phyloP scores from a whole-genome alignment of 1,140 invertebrate species.

The Alviniconcha marisindica region DNA sequence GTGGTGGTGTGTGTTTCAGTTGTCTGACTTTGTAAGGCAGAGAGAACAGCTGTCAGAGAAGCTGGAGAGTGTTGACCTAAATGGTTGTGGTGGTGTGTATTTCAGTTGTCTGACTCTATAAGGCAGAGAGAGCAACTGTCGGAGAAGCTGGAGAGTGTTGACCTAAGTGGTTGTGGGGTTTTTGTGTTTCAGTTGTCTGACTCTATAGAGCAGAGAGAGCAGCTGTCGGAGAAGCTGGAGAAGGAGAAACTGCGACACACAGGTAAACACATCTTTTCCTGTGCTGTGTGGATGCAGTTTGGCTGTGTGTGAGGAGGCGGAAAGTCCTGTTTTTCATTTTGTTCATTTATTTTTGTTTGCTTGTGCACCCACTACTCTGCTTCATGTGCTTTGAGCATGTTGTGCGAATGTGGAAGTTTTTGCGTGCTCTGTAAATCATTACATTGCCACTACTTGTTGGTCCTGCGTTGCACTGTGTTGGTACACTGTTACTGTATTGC shows the following conservation, averaged over 20 bases:
- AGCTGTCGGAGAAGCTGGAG: slow-evolving; percentile 59
- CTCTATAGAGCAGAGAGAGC: slow-evolving; percentile 53
- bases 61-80: too few species aligned
- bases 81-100: too few species aligned
- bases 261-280: slow-evolving; percentile 33
- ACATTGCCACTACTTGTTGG: too few species aligned
- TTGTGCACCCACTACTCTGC: too few species aligned
- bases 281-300: not conserved
- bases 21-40: slow-evolving; percentile 60
- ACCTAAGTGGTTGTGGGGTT: too few species aligned
- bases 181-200: slow-evolving; percentile 64
- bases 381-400: too few species aligned
- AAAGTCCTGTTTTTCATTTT: not conserved
- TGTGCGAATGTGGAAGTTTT: too few species aligned
- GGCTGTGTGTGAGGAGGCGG: not conserved
- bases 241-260: slow-evolving; percentile 61
- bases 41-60: slow-evolving; percentile 58
- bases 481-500: too few species aligned
- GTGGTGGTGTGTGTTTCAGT: too few species aligned
- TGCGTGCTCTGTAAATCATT: too few species aligned
- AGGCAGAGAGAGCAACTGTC: slow-evolving; percentile 57
- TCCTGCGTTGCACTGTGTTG: too few species aligned
- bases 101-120: slow-evolving; percentile 63
- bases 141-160: slow-evolving; percentile 60
- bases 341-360: not conserved